Evolutionary conservation across 1,140 invertebrate species (phyloP).

Genomic region (Nasonia vitripennis): DNA sequence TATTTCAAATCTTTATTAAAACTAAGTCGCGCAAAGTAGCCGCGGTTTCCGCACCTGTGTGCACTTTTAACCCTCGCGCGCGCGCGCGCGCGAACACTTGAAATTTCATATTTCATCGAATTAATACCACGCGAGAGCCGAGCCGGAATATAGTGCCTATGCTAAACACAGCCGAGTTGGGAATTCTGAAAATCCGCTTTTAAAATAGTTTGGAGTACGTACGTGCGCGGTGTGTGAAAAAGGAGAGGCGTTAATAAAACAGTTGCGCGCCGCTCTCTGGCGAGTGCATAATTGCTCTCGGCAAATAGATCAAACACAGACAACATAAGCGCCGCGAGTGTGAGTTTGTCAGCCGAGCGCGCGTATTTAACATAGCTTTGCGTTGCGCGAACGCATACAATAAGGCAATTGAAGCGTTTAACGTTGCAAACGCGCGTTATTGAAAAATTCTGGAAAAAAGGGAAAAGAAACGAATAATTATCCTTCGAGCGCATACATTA

Average conservation of each 20-base stretch:
- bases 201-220: not conserved
- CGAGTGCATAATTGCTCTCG: not conserved
- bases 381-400: not conserved
- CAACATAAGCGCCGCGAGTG: no score
- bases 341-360: not conserved
- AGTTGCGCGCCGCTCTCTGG: no score
- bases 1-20: conserved; percentile 2
- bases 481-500: not conserved
- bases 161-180: not conserved
- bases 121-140: not conserved
- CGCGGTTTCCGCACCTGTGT: not conserved
- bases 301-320: not conserved
- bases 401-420: not conserved
- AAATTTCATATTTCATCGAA: not conserved
- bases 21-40: not conserved
- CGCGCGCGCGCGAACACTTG: not conserved
- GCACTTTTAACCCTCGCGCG: not conserved
- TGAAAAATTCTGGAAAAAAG: not conserved
- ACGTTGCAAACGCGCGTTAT: not conserved
- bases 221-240: no score
- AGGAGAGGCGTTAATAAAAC: no score
- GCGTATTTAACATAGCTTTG: conserved; percentile 15
- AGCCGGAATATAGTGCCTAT: no score
- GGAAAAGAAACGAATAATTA: no score
- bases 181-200: not conserved